Evolutionary conservation across 2,113 vertebrate species (phyloP).

Genomic region (Noctilio leporinus): DNA sequence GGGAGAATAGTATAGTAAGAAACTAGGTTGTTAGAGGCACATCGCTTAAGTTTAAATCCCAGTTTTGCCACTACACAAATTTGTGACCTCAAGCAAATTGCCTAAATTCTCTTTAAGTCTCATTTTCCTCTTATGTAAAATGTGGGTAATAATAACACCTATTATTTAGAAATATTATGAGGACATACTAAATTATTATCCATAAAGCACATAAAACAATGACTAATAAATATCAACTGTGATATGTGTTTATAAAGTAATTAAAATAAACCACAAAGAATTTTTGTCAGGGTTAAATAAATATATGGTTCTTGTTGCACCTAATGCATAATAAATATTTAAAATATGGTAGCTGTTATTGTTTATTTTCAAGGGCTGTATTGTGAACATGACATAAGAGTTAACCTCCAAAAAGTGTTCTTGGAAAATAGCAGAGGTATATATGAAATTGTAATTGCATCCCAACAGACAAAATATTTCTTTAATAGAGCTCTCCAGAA

Average conservation of each 20-base stretch:
- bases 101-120: neutral
- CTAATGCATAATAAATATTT: neutral
- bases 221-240: neutral
- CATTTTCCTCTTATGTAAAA: conserved; percentile 12
- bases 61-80: neutral
- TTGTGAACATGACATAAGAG: neutral
- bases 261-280: neutral
- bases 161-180: neutral
- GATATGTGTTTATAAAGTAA: neutral
- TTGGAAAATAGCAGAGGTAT: neutral
- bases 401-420: neutral
- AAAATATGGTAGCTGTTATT: neutral
- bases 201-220: neutral
- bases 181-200: neutral
- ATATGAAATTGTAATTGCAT: neutral
- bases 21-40: neutral
- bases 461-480: neutral
- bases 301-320: neutral
- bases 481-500: neutral
- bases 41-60: neutral
- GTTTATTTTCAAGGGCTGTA: neutral
- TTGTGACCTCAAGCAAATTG: neutral
- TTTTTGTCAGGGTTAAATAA: neutral
- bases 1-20: neutral
- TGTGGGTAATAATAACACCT: neutral